Percentiles rank a stretch among this genome's conserved stretches.
Conservation (phyloP, 2,797 vertebrate genomes). For the Botia almorhae region DNA sequence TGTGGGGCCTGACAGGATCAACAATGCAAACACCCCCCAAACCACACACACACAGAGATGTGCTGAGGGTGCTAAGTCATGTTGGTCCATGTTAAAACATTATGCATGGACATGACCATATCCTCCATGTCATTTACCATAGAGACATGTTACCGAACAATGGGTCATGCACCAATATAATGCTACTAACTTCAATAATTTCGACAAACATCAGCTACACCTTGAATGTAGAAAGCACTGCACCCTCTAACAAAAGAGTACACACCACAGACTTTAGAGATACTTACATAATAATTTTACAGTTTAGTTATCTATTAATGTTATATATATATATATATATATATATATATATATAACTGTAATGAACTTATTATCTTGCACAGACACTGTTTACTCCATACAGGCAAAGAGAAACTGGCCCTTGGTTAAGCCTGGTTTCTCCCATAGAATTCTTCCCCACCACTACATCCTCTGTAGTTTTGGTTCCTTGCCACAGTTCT, state of each 20-base stretch:
- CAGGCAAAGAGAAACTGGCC: too few species aligned
- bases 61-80: slow-evolving; percentile 10
- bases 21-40: slow-evolving; percentile 36
- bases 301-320: too few species aligned
- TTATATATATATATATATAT: too few species aligned
- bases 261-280: not conserved
- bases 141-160: not conserved
- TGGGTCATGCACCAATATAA: not conserved
- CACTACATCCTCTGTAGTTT: too few species aligned
- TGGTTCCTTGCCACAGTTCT: too few species aligned
- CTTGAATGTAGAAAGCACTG: not conserved
- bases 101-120: slow-evolving; percentile 23
- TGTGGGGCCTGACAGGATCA: slow-evolving; percentile 40
- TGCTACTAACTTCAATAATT: too few species aligned
- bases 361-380: too few species aligned
- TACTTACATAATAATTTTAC: too few species aligned
- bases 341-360: too few species aligned
- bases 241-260: not conserved
- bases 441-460: too few species aligned
- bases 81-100: slow-evolving; percentile 1
- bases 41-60: slow-evolving; percentile 3
- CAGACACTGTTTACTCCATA: too few species aligned
- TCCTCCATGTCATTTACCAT: not conserved
- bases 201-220: not conserved
- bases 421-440: too few species aligned